Evolutionary conservation across 2,797 vertebrate genomes (phyloP), one percentile per base, ranked within the genome.

Genomic region (Enteromius unitaeniatus): DNA sequence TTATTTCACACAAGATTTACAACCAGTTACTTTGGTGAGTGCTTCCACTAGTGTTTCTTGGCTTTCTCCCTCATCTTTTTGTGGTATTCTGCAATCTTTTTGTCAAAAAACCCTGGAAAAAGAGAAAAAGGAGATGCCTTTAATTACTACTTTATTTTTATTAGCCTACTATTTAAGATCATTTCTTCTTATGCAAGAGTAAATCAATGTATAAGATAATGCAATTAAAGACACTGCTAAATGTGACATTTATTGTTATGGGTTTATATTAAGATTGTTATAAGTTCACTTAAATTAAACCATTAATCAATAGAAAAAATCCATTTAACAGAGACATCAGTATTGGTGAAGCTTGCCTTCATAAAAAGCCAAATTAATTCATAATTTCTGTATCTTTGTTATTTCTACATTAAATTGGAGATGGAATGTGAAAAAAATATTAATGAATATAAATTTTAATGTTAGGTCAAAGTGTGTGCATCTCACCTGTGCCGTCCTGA

Each of bases 401-500:
- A 9, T 26, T 60, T 62, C 11, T 6, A 15, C 58, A 62, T 62
- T 26, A 26, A 6, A 14, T 62, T 26, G 2, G 11, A 62, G 23
- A 62, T 15, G 13, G 2, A 62, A 6, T 62, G 58, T 28, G 23
- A 62, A 62, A 19, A 1, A 62, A 60, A 11, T 60, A 6, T 60
- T 26, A 14, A 5, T 26, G 11, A 26, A 28, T 62, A 28, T 60
- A 4, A 1, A 60, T 60, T 26, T 15, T 6, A 62, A 28, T 62
- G 13, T 7, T 15, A 40, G 1, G 1, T 45, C 17, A 53, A 23
- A 69, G 21, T 17, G 55, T 14, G 62, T 11, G 6, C 58, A 45
- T 15, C 81, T 86, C 89, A 98, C 97, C 82, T 60, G 74, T 83
- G 62, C 82, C 97, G 93, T 96, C 95, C 82, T 96, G 95, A 0